Conservation (phyloP, 2,113 vertebrate genomes). For the Semnornis frantzii region DNA sequence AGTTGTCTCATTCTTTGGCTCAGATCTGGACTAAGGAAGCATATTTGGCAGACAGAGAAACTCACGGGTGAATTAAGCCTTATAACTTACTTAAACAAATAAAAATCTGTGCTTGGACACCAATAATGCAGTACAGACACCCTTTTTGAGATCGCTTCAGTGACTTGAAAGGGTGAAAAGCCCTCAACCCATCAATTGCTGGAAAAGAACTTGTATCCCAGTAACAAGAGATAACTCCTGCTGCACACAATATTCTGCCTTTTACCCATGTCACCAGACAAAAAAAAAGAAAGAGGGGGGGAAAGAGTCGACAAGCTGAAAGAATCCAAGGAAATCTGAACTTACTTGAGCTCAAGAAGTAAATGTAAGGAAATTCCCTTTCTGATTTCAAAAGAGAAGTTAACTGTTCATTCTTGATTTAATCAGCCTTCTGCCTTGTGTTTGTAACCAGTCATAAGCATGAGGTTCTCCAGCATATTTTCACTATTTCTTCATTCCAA, state of each 20-base stretch:
- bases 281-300: not conserved
- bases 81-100: not conserved
- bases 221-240: not conserved
- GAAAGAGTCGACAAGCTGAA: not conserved
- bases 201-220: not conserved
- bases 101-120: not conserved
- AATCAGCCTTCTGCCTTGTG: not conserved
- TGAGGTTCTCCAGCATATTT: not conserved
- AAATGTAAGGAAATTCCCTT: not conserved
- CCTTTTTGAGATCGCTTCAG: not conserved
- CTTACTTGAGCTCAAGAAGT: not conserved
- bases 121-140: not conserved
- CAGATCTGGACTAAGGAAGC: not conserved
- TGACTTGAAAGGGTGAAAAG: not conserved
- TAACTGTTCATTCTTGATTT: not conserved
- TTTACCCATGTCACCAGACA: not conserved
- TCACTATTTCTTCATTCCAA: not conserved
- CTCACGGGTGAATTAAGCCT: not conserved
- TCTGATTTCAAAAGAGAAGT: not conserved
- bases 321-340: not conserved
- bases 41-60: not conserved
- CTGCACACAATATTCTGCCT: not conserved
- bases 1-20: conserved; percentile 23
- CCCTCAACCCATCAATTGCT: not conserved
- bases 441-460: not conserved